Conservation (phyloP, 53 echinoderm and acorn worm genomes). For the Paelopatides confundens region DNA sequence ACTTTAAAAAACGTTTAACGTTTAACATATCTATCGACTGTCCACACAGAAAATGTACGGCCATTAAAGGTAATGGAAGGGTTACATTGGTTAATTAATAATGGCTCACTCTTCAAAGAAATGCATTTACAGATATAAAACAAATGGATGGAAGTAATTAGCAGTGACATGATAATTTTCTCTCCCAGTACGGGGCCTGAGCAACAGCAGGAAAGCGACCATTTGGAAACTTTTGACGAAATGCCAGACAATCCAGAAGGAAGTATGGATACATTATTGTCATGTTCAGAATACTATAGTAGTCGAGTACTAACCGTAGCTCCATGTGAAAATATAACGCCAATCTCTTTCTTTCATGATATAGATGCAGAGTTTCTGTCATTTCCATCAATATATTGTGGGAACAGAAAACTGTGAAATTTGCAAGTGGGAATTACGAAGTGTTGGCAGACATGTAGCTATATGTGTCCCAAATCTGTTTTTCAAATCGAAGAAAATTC, state of each 20-base stretch:
- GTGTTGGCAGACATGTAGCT: slow-evolving; percentile 43
- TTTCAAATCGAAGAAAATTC: slow-evolving; percentile 48
- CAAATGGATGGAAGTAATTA: neutral
- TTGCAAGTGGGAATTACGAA: slow-evolving; percentile 54
- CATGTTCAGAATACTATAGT: neutral
- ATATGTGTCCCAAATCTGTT: slow-evolving; percentile 36
- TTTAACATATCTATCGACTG: neutral
- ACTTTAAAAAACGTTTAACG: slow-evolving; percentile 38
- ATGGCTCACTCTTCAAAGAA: neutral
- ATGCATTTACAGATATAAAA: neutral
- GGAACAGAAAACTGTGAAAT: neutral
- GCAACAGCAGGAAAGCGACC: neutral
- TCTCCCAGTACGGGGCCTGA: neutral
- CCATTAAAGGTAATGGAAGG: neutral
- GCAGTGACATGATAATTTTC: neutral
- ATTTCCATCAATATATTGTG: slow-evolving; percentile 61
- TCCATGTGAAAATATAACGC: slow-evolving; percentile 40
- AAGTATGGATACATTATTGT: slow-evolving; percentile 37
- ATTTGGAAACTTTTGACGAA: neutral
- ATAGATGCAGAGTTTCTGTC: slow-evolving; percentile 46
- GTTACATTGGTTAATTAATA: neutral
- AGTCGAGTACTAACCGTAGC: slow-evolving; percentile 7
- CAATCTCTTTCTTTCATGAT: slow-evolving; percentile 44
- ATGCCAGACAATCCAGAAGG: neutral
- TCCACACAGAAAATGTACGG: neutral